These are phyloP conservation scores for Phylloscopus trochiloides DNA, from an alignment of 2,113 vertebrate species.

Conservation along the genomic window DNA sequence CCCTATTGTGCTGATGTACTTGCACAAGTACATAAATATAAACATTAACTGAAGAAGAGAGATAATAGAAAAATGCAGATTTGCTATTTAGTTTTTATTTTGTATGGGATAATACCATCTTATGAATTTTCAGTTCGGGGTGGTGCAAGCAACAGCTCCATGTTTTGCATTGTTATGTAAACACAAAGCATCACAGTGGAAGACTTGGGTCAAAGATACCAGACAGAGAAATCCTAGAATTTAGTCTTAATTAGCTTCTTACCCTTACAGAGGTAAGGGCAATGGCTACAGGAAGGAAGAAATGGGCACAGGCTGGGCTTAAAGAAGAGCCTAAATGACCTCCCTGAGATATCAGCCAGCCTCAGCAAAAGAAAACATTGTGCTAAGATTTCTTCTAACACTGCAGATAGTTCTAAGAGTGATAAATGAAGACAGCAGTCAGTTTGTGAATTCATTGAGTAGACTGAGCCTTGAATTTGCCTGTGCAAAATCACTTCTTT, in stretches of 20 bases:
- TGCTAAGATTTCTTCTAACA: background rate
- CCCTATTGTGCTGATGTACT: background rate
- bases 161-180: background rate
- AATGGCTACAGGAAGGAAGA: background rate
- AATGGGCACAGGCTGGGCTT: background rate
- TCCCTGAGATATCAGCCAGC: background rate
- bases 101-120: accelerated
- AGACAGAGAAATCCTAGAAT: background rate
- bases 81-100: background rate
- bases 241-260: background rate
- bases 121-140: background rate
- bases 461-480: background rate
- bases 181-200: background rate
- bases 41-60: background rate
- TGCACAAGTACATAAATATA: background rate
- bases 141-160: background rate
- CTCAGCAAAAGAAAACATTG: background rate
- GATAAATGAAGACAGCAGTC: background rate
- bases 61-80: background rate
- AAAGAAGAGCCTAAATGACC: background rate
- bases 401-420: background rate
- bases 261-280: background rate
- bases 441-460: background rate
- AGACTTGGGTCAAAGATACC: background rate
- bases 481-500: background rate